Evolutionary conservation across 2,888 invertebrate genomes (phyloP).

Genomic region (Ypsolopha sequella): DNA sequence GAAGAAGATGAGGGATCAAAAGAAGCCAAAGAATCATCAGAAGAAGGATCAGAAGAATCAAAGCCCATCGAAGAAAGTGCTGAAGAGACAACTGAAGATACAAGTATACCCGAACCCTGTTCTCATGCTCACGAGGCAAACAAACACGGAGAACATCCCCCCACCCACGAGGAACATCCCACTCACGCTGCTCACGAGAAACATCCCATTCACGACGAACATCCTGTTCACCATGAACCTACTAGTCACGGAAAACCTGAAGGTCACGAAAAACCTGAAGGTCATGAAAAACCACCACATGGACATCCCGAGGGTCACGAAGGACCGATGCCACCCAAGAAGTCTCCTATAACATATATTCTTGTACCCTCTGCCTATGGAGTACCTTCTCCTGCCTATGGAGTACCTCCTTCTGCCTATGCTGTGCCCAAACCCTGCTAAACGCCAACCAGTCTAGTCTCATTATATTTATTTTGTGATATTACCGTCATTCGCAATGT

Average conservation of each 20-base stretch:
- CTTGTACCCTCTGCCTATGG: conserved; percentile 26
- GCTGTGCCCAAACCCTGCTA: too few relatives aligned
- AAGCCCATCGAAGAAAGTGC: background rate
- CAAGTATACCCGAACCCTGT: background rate
- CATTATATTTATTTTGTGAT: too few relatives aligned
- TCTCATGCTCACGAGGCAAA: conserved; percentile 24
- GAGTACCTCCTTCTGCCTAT: too few relatives aligned
- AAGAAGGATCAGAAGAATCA: conserved; percentile 2
- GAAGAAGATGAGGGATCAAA: background rate
- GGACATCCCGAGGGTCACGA: conserved; percentile 4
- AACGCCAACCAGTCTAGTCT: too few relatives aligned
- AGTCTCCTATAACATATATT: conserved; percentile 48
- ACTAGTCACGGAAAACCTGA: background rate
- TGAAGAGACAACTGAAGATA: background rate
- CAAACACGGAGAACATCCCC: background rate
- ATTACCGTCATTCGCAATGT: too few relatives aligned
- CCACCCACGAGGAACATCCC: background rate
- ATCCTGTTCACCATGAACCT: background rate
- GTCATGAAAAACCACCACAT: background rate
- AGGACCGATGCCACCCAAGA: conserved; percentile 12
- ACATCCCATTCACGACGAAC: background rate
- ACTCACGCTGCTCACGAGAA: background rate
- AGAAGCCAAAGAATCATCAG: conserved; percentile 6
- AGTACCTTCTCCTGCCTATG: too few relatives aligned
- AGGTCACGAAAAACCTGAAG: background rate